phyloP scores from a whole-genome alignment of 2,888 invertebrate species.

The Liodrosophila aerea region DNA sequence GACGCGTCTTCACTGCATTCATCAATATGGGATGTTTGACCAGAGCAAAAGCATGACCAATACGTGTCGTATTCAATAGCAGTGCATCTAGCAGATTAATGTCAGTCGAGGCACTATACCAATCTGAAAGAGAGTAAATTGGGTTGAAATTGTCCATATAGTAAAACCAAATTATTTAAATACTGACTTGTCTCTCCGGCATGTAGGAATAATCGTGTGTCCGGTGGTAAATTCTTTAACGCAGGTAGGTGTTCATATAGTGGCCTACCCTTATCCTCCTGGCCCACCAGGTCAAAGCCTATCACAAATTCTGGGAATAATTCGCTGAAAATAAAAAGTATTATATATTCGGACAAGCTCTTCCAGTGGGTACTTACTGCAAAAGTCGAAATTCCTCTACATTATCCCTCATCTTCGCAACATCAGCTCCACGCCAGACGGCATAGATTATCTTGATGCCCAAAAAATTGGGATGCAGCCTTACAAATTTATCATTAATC shows the following conservation, averaged over 20 bases:
- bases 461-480: conserved; percentile 84
- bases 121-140: conserved; percentile 76
- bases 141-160: neutral
- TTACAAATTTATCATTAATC: conserved; percentile 83
- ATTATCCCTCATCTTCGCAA: conserved; percentile 38
- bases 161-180: neutral
- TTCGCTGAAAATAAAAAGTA: conserved; percentile 39
- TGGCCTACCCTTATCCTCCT: conserved; percentile 85
- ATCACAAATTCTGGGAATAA: conserved; percentile 84
- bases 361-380: conserved; percentile 64
- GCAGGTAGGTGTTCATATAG: conserved; percentile 78
- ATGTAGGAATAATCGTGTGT: conserved; percentile 85
- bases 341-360: too few species aligned
- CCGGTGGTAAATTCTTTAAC: conserved; percentile 67
- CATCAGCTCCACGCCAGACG: conserved; percentile 56
- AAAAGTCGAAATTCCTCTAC: conserved; percentile 65
- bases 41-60: conserved; percentile 81
- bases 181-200: conserved; percentile 86
- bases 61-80: conserved; percentile 80
- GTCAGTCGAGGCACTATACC: conserved; percentile 84
- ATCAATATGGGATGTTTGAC: conserved; percentile 81
- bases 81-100: conserved; percentile 84
- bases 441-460: conserved; percentile 85
- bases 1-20: conserved; percentile 77
- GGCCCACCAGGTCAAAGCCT: conserved; percentile 87